Base-by-base conservation (phyloP, 2,113 vertebrate species). In the Chloebia gouldiae region DNA sequence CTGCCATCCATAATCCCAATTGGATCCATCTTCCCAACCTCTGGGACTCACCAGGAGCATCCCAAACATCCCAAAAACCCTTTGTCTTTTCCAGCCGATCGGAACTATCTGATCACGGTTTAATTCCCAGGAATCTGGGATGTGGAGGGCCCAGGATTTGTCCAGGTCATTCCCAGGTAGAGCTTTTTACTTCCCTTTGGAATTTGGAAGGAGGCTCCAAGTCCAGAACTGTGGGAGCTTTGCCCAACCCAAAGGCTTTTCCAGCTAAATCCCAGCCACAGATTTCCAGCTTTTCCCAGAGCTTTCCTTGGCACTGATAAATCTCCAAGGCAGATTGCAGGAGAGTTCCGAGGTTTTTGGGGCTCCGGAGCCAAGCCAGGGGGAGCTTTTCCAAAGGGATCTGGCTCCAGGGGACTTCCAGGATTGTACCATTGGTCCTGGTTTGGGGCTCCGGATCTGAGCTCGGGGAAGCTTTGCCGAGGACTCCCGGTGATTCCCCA, bases 21-120 rank as follows among this genome's bases (percentile, higher is more conserved):
- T 10, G 70, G 70, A 49, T 49, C 24, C 50, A 19, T 45, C 3
- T 49, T 85, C 60, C 81, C 50, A 0, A 21, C 10, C 30, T 57
- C 24, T 35, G 42, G 42, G 60, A 17, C 7, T 50, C 35, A 7
- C 35, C 3, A 0, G 70, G 60, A 66, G 8, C 30, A 25, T 59
- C 61, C 71, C 13, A 3, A 42, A n/a, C 7, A 21, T 66, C 44
- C 83, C 82, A 35, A 33, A 76, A 59, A 0, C 2, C 25, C 31
- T 59, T 21, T 3, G 50, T 8, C 7, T 25, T 50, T 50, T 24
- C 71, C 37, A 6, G 37, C 13, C 4, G 0, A 12, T 24, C 1
- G 13, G 45, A 61, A 8, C 4, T 2, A 35, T 44, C 37, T 0
- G 3, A 3, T 13, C 16, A 0, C 0, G 1, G 27, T 33, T 51